These are phyloP conservation scores for Hypocryptadius cinnamomeus DNA, from an alignment of 2,113 vertebrate species.

Conservation along the genomic window DNA sequence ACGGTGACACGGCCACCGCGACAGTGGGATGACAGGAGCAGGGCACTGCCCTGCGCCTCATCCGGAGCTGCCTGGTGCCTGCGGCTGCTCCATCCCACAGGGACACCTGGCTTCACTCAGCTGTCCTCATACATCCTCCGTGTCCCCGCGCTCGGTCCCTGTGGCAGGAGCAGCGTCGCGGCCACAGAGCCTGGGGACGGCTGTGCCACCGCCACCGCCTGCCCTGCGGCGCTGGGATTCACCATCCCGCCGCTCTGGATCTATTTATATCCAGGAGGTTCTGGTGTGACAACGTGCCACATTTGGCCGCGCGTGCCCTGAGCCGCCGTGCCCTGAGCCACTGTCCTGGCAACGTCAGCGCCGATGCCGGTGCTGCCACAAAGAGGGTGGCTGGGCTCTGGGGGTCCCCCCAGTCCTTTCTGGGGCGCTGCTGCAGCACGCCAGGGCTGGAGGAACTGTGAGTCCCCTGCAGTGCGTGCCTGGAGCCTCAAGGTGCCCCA, in stretches of 20 bases:
- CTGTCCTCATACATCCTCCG: not conserved
- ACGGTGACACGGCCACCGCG: not conserved
- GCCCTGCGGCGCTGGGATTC: slow-evolving; percentile 47
- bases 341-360: not conserved
- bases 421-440: not conserved
- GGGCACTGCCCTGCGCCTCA: not conserved
- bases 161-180: not conserved
- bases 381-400: not conserved
- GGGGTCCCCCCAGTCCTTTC: not conserved
- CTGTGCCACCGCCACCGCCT: not conserved
- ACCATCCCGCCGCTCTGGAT: not conserved
- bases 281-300: slow-evolving; percentile 3
- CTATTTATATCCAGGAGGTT: slow-evolving; percentile 48
- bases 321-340: not conserved
- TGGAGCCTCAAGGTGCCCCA: not conserved
- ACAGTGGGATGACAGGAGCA: not conserved
- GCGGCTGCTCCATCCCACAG: not conserved
- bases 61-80: not conserved
- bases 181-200: not conserved
- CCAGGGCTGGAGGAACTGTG: accelerated
- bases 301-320: not conserved
- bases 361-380: not conserved
- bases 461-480: not conserved
- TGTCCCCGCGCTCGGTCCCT: not conserved
- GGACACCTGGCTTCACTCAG: not conserved